A percentile compares a stretch with the other conserved stretches of the same genome.
Evolutionary conservation across 1,140 invertebrate species (phyloP).

Genomic region (Diabrotica undecimpunctata): DNA sequence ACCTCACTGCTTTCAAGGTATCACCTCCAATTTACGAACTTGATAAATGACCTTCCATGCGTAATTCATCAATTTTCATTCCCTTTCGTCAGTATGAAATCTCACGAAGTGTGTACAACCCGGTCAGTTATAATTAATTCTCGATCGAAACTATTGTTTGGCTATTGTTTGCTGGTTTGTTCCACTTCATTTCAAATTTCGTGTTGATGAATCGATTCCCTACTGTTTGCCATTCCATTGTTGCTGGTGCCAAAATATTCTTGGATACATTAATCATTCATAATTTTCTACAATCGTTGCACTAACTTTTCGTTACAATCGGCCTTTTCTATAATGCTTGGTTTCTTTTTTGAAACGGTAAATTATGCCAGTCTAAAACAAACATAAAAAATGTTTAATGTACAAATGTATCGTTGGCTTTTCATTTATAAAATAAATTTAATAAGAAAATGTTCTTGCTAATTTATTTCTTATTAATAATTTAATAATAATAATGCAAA

Average conservation of each 20-base stretch:
- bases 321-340: neutral
- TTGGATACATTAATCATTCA: slow-evolving; percentile 23
- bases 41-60: slow-evolving; percentile 14
- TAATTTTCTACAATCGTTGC: slow-evolving; percentile 18
- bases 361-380: no score
- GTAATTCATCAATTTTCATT: slow-evolving; percentile 19
- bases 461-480: no score
- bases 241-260: slow-evolving; percentile 25
- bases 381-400: no score
- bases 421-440: no score
- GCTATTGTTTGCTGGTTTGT: slow-evolving; percentile 18
- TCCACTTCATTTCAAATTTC: slow-evolving; percentile 24
- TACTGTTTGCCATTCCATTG: slow-evolving; percentile 25
- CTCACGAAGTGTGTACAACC: slow-evolving; percentile 8
- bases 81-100: slow-evolving; percentile 10
- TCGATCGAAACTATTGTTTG: slow-evolving; percentile 16
- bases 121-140: slow-evolving; percentile 17
- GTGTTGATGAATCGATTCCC: slow-evolving; percentile 27
- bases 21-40: neutral
- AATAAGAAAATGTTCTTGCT: no score
- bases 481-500: no score
- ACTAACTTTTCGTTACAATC: slow-evolving; percentile 8
- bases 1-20: neutral
- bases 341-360: no score
- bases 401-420: no score